Evolutionary conservation across 2,113 vertebrate species (phyloP).

Genomic region (Cyprinodon brontotheroides): DNA sequence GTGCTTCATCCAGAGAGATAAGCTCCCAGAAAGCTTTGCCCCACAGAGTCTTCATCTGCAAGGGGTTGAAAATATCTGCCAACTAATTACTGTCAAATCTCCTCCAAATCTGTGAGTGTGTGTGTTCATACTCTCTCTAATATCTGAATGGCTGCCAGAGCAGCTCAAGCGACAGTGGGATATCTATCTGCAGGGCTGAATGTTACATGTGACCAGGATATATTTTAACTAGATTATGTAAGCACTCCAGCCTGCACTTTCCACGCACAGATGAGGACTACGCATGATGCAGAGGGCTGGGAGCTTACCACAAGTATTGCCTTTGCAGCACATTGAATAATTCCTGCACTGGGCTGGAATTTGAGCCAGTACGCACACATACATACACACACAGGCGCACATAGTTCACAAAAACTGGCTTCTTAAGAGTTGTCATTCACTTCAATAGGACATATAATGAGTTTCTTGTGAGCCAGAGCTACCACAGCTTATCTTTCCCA

Average conservation of each 20-base stretch:
- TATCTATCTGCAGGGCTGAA: constrained; percentile 79
- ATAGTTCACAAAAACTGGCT: constrained; percentile 22
- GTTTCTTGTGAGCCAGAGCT: constrained; percentile 21
- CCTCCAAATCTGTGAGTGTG: constrained; percentile 53
- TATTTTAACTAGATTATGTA: constrained; percentile 84
- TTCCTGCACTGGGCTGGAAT: constrained; percentile 51
- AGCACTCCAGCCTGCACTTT: constrained; percentile 74
- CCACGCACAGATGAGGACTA: constrained; percentile 71
- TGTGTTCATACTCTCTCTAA: constrained; percentile 52
- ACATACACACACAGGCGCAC: background rate
- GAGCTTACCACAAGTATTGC: constrained; percentile 62
- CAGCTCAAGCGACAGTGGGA: constrained; percentile 74
- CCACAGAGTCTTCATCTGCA: constrained; percentile 70
- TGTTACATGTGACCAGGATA: constrained; percentile 82
- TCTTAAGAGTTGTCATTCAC: constrained; percentile 21
- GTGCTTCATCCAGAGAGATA: constrained; percentile 60
- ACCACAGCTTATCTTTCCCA: constrained; percentile 16
- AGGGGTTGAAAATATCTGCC: constrained; percentile 69
- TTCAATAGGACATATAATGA: constrained; percentile 26
- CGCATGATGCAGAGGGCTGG: constrained; percentile 72
- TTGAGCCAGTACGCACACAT: constrained; percentile 17
- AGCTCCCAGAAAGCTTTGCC: constrained; percentile 64
- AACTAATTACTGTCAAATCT: constrained; percentile 67
- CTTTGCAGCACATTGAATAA: constrained; percentile 65
- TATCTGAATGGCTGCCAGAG: constrained; percentile 76